A percentile compares a stretch with the other conserved stretches of the same genome.
Conservation (phyloP, 2,113 vertebrate genomes). For the Thamnaconus septentrionalis region DNA sequence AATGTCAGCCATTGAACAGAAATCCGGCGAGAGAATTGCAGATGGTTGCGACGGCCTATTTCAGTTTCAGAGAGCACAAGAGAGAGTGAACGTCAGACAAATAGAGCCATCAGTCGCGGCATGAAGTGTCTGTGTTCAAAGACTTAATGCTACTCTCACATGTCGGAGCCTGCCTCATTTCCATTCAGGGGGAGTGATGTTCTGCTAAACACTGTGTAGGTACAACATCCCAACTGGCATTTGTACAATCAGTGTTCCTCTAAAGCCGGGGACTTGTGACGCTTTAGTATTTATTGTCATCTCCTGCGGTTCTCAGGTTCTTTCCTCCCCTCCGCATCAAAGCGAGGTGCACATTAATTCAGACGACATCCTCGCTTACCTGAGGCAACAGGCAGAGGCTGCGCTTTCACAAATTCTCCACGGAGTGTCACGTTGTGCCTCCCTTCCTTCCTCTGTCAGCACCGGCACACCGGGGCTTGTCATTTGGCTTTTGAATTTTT, state of each 20-base stretch:
- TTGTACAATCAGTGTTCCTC: slow-evolving; percentile 70
- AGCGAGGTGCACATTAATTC: slow-evolving; percentile 67
- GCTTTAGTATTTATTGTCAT: slow-evolving; percentile 67
- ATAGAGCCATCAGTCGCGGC: slow-evolving; percentile 43
- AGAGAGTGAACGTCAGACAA: slow-evolving; percentile 23
- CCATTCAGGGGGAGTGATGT: slow-evolving; percentile 61
- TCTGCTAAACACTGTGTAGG: slow-evolving; percentile 55
- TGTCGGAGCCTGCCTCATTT: slow-evolving; percentile 59
- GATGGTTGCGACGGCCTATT: slow-evolving; percentile 16
- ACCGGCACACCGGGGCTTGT: slow-evolving; percentile 59
- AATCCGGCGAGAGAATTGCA: slow-evolving; percentile 12
- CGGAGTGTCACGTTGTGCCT: slow-evolving; percentile 62
- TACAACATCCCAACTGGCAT: slow-evolving; percentile 61
- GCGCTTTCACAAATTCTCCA: slow-evolving; percentile 65
- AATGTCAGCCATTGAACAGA: slow-evolving; percentile 24
- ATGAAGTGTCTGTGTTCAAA: slow-evolving; percentile 59
- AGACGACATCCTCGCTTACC: slow-evolving; percentile 71
- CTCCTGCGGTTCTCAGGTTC: slow-evolving; percentile 45
- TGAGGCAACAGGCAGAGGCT: slow-evolving; percentile 75
- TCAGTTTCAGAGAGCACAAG: slow-evolving; percentile 24
- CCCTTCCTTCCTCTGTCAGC: slow-evolving; percentile 61
- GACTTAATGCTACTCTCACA: slow-evolving; percentile 42
- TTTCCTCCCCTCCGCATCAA: slow-evolving; percentile 71
- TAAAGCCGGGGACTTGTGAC: slow-evolving; percentile 70
- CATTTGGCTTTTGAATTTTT: slow-evolving; percentile 72